Evolutionary conservation across 2,888 invertebrate genomes (phyloP).

Genomic region (Pseudoips prasinana): DNA sequence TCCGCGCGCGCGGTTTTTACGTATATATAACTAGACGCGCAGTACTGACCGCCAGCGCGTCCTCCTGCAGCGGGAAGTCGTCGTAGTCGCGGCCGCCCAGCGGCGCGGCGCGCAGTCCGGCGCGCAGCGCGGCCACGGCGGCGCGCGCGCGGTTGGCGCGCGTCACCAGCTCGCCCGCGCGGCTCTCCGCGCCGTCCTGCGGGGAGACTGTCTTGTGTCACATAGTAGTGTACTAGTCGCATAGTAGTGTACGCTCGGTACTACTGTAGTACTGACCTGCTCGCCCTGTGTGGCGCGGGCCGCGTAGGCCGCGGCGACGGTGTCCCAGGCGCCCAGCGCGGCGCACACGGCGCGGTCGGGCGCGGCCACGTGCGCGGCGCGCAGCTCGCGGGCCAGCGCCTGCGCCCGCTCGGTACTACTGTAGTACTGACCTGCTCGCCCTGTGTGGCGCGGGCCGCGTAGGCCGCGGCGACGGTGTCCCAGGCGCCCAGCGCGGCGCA

Average conservation of each 20-base stretch:
- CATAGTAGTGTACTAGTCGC: too few relatives aligned
- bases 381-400: slow-evolving; percentile 73
- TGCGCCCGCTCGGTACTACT: slow-evolving; percentile 71
- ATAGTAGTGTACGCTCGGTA: slow-evolving; percentile 71
- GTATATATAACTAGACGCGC: too few relatives aligned
- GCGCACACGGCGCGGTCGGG: slow-evolving; percentile 66
- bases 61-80: slow-evolving; percentile 85
- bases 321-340: slow-evolving; percentile 45
- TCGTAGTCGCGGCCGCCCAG: slow-evolving; percentile 83
- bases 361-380: slow-evolving; percentile 70
- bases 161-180: slow-evolving; percentile 45
- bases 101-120: slow-evolving; percentile 77
- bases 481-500: slow-evolving; percentile 64
- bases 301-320: slow-evolving; percentile 32
- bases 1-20: slow-evolving; percentile 7
- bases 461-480: slow-evolving; percentile 41
- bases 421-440: too few relatives aligned
- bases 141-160: slow-evolving; percentile 78
- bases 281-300: slow-evolving; percentile 29
- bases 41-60: slow-evolving; percentile 73
- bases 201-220: too few relatives aligned
- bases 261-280: too few relatives aligned
- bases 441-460: slow-evolving; percentile 22
- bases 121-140: slow-evolving; percentile 70
- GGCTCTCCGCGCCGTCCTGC: slow-evolving; percentile 11